Evolutionary conservation across 2,797 vertebrate genomes (phyloP), one percentile per base, ranked within the genome.

Genomic region (Sebastes iracundus): DNA sequence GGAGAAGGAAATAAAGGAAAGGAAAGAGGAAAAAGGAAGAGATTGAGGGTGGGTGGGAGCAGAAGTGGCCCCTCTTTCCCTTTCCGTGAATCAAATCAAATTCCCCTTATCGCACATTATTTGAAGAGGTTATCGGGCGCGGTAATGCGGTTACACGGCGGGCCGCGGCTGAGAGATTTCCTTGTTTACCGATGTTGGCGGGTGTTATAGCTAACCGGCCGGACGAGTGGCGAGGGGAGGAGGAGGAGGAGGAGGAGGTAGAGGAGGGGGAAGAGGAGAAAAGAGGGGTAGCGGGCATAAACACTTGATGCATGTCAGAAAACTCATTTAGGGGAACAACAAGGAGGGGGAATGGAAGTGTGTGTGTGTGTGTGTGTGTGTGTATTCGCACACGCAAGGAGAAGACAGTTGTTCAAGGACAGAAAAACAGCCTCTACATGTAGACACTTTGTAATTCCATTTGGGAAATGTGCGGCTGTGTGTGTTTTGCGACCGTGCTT

Each of bases 91-190:
- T 98, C 97, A 97, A 98, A 99, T 99, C 96, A 97, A 97, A 98
- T 97, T 97, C 93, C 97, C 96, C 97, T 98, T 99, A 99, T 98
- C 97, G 91, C 96, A 96, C 97, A 96, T 98, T 98, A 98, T 99
- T 98, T 97, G 97, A 97, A 96, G 97, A 97, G 94, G 97, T 98
- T 98, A 99, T 98, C 97, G 96, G 96, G 95, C 93, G 89, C 95
- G 87, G 96, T 98, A 98, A 98, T 97, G 97, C 95, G 95, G 97
- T 99, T 98, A 98, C 96, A 97, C 95, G 85, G 83, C 95, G 94
- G 97, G 97, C 97, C 63, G 96, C 95, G 94, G 96, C 96, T 96
- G 96, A 78, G 94, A 97, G 96, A 96, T 95, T 97, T 97, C 94
- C 96, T 97, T 98, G 98, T 98, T 99, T 98, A 98, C 97, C 96